Evolutionary conservation across 2,888 invertebrate genomes (phyloP).

Genomic region (Calameuta pallipes): DNA sequence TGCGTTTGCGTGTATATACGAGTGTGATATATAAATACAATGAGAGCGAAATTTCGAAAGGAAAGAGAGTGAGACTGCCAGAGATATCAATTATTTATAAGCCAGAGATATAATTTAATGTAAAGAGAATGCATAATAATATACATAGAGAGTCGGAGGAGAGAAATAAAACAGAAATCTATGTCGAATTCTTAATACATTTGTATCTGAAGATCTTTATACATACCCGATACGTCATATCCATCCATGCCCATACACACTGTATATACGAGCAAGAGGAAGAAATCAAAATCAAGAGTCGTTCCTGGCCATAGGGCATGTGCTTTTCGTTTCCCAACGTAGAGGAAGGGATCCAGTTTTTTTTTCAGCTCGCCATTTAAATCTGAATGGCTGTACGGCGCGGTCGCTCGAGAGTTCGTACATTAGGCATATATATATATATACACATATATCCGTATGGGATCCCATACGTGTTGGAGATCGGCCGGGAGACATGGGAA

Average conservation of each 20-base stretch:
- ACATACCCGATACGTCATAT: neutral
- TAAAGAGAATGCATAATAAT: constrained; percentile 41
- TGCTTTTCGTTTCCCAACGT: neutral
- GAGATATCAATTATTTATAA: constrained; percentile 57
- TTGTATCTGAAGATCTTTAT: neutral
- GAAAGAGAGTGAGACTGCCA: constrained; percentile 29
- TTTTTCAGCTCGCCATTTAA: constrained; percentile 58
- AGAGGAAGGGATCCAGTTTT: constrained; percentile 20
- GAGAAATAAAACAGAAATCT: constrained; percentile 31
- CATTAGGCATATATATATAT: neutral
- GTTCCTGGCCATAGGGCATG: neutral
- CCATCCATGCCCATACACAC: neutral
- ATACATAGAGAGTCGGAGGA: constrained; percentile 25
- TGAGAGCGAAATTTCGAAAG: constrained; percentile 12
- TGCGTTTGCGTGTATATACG: constrained; percentile 18
- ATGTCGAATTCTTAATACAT: neutral
- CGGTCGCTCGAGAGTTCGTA: constrained; percentile 42
- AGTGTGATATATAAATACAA: constrained; percentile 28
- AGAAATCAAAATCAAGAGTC: neutral
- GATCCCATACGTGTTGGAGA: constrained; percentile 49
- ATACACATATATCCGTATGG: constrained; percentile 26
- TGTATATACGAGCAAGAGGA: neutral
- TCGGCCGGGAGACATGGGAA: constrained; percentile 20
- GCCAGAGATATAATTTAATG: constrained; percentile 60
- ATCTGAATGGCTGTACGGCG: constrained; percentile 62